A percentile compares a stretch with the other conserved stretches of the same genome.
phyloP scores from a whole-genome alignment of 2,797 vertebrate genomes.

The Cephalopachus bancanus region DNA sequence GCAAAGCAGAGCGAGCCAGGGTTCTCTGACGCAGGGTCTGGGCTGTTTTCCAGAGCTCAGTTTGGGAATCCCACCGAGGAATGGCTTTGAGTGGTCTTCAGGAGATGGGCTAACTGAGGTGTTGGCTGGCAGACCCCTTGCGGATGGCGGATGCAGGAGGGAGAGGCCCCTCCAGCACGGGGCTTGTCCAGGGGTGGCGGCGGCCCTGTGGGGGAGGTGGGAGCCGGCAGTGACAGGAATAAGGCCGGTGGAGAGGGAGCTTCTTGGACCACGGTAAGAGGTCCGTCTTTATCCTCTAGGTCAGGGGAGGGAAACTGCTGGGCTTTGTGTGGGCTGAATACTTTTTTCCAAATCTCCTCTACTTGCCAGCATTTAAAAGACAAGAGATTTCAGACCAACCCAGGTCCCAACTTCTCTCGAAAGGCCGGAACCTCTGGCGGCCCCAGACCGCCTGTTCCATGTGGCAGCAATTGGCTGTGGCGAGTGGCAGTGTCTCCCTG shows the following conservation, averaged over 20 bases:
- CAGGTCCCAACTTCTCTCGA: not conserved
- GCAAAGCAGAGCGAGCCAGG: not conserved
- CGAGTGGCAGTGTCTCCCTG: not conserved
- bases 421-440: accelerated
- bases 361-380: not conserved
- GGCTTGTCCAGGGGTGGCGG: not conserved
- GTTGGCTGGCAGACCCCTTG: not conserved
- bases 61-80: not conserved
- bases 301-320: accelerated
- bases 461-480: accelerated
- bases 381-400: not conserved
- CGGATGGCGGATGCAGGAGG: not conserved
- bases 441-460: accelerated
- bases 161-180: not conserved
- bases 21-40: not conserved
- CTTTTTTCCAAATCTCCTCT: not conserved
- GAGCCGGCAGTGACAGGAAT: accelerated
- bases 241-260: not conserved
- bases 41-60: not conserved
- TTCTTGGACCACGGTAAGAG: accelerated
- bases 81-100: no score
- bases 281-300: accelerated
- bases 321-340: not conserved
- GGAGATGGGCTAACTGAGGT: no score
- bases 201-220: no score